Percentiles rank a stretch among this genome's conserved stretches.
Conservation (phyloP, 2,113 vertebrate genomes). For the Ceyx melanurus region DNA sequence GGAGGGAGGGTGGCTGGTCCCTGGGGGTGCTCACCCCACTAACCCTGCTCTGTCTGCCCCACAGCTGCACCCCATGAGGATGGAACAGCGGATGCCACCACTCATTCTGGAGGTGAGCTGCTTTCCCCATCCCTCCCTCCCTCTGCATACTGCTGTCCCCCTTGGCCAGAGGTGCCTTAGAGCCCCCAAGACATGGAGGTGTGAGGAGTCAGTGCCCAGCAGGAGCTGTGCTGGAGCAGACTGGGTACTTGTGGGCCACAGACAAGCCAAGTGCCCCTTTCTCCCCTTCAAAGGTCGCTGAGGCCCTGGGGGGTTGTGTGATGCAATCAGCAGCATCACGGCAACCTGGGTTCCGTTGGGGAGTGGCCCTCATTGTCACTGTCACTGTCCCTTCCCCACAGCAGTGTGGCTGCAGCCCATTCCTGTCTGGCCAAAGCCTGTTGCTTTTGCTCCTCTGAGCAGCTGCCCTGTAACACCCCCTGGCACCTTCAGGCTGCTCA, state of each 20-base stretch:
- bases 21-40: not conserved
- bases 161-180: accelerated
- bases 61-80: conserved; percentile 64
- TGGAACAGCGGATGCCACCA: conserved; percentile 46
- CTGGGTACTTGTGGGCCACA: not conserved
- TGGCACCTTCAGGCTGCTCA: not conserved
- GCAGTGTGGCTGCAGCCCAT: not conserved
- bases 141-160: not conserved
- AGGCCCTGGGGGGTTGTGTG: not conserved
- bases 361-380: not conserved
- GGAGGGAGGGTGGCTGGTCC: too few species aligned
- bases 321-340: not conserved
- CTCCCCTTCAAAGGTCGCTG: accelerated
- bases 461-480: not conserved
- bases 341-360: not conserved
- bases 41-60: conserved; percentile 14
- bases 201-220: not conserved
- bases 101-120: conserved; percentile 49
- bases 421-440: not conserved
- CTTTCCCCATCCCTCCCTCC: not conserved
- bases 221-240: accelerated
- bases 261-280: not conserved
- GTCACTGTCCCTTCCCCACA: not conserved
- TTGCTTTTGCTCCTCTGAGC: not conserved
- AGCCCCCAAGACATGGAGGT: accelerated